Evolutionary conservation across 37 sponge, comb jelly and placozoan species (phyloP), one percentile per base, ranked within the genome.

Genomic region (Hexactinellida sp.): DNA sequence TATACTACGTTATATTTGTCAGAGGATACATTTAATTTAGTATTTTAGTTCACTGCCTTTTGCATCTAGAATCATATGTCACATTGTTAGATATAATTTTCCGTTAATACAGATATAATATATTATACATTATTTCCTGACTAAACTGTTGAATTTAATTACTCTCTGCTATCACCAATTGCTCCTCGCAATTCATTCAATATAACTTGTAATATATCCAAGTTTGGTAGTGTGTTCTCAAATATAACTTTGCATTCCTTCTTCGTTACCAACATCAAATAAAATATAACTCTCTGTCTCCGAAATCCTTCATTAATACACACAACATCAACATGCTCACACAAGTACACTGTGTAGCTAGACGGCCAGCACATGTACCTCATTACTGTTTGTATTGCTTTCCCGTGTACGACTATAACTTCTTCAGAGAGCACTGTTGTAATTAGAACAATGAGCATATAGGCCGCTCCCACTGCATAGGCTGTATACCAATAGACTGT

Each of bases 251-350:
- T 63, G 76, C 34, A 28, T 63, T 63, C 76, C 30, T 63, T 63
- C 30, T 10, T 63, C 76, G 13, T 63, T 23, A 63, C 76, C 5
- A 63, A 25, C 76, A 63, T 63, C 34, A 63, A 63, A n/a, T 63
- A 63, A 23, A 63, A 63, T 63, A 63, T 63, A n/a, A 63, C 76
- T 25, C 76, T 10, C 76, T 63, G 76, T 63, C 76, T 63, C 25
- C 76, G 21, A 28, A 63, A 63, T 25, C 76, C 76, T n/a, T 63
- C 76, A 28, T 63, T 63, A n/a, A 63, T 28, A 63, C 76, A 63
- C 32, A 63, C 76, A 3, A 63, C 3, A 25, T 63, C 76, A 63
- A 63, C 13, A 63, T n/a, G 3, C 34, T 63, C 76, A n/a, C 76
- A 63, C 76, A 63, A 25, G 34, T 63, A n/a, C 30, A 28, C 34